These are phyloP conservation scores for Serilophus lunatus DNA, from an alignment of 2,113 vertebrate genomes.

Conservation along the genomic window DNA sequence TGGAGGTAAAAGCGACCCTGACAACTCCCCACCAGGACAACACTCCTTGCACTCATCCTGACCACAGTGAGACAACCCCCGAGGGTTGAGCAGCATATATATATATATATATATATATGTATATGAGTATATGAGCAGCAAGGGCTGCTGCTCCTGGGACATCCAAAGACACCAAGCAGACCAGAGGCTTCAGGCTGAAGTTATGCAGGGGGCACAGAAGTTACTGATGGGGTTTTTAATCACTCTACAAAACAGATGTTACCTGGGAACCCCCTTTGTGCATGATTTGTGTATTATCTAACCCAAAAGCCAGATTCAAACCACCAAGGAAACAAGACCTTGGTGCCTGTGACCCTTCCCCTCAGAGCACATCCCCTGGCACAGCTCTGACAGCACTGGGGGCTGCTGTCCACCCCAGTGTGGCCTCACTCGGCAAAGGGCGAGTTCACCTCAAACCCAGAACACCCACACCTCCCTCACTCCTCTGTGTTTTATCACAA, in stretches of 20 bases:
- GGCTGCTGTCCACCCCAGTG: not conserved
- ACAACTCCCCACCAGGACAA: not conserved
- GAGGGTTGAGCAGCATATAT: no score
- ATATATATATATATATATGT: no score
- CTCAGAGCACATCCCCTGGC: not conserved
- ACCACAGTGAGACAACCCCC: not conserved
- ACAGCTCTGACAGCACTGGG: not conserved
- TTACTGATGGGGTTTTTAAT: not conserved
- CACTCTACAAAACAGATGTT: not conserved
- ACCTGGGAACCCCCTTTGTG: not conserved
- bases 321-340: not conserved
- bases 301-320: not conserved
- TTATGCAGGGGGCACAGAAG: fast-evolving
- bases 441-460: not conserved
- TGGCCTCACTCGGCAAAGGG: not conserved
- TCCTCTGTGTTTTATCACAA: not conserved
- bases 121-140: no score
- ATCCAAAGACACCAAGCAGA: not conserved
- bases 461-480: not conserved
- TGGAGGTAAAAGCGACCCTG: no score
- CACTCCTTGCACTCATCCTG: not conserved
- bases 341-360: not conserved
- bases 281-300: not conserved
- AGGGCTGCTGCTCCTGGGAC: not conserved
- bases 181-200: not conserved